Evolutionary conservation across 2,113 vertebrate genomes (phyloP).

Genomic region (Pandion haliaetus): DNA sequence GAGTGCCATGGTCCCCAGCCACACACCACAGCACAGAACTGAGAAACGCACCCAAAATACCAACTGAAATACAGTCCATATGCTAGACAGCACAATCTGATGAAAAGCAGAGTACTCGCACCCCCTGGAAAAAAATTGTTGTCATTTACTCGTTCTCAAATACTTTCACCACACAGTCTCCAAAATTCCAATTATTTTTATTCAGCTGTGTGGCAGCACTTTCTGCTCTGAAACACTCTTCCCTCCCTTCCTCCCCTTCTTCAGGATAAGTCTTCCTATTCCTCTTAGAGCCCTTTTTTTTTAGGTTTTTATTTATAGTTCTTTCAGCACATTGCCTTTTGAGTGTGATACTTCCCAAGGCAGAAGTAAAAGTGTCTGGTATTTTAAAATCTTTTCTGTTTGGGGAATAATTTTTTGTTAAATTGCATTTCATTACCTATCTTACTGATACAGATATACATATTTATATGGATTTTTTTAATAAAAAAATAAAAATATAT

Average conservation of each 20-base stretch:
- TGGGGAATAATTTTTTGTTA: background rate
- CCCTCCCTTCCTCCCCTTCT: slow-evolving; percentile 18
- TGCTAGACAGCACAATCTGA: slow-evolving; percentile 45
- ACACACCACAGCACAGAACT: background rate
- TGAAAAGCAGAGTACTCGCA: slow-evolving; percentile 24
- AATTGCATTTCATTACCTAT: background rate
- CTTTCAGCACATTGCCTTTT: slow-evolving; percentile 23
- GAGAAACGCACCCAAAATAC: slow-evolving; percentile 29
- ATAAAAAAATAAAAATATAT: background rate
- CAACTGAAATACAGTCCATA: slow-evolving; percentile 54
- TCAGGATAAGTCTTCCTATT: slow-evolving; percentile 16
- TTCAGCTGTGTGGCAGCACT: slow-evolving; percentile 42
- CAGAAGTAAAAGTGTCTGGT: background rate
- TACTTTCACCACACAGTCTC: slow-evolving; percentile 2
- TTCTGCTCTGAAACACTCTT: background rate
- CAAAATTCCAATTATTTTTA: slow-evolving; percentile 61
- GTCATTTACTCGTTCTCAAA: slow-evolving; percentile 43
- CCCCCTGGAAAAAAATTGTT: background rate
- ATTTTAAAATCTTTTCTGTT: background rate
- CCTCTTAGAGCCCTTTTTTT: background rate
- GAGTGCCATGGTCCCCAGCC: background rate
- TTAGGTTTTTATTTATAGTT: background rate
- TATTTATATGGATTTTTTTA: background rate
- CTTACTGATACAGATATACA: background rate
- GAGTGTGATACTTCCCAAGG: slow-evolving; percentile 18